A percentile compares a stretch with the other conserved stretches of the same genome.
phyloP scores from a whole-genome alignment of 2,888 invertebrate genomes.

The Andrena bucephala region DNA sequence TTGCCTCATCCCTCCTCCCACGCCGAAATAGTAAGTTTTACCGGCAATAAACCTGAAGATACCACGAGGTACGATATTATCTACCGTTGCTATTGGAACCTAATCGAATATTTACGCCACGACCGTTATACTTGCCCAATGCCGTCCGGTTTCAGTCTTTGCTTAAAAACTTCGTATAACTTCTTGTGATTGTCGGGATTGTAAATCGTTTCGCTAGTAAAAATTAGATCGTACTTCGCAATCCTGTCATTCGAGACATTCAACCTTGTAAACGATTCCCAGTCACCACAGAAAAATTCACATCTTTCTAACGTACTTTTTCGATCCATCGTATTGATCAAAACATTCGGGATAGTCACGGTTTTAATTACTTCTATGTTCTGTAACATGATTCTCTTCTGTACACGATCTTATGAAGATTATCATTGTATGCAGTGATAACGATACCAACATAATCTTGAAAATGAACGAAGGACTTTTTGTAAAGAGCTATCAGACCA shows the following conservation, averaged over 20 bases:
- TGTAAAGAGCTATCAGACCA: slow-evolving; percentile 91
- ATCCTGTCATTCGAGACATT: slow-evolving; percentile 82
- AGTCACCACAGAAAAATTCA: slow-evolving; percentile 90
- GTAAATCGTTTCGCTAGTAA: slow-evolving; percentile 97
- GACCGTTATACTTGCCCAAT: slow-evolving; percentile 54
- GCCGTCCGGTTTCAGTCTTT: slow-evolving; percentile 85
- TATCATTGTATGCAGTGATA: neutral
- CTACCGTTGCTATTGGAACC: slow-evolving; percentile 10
- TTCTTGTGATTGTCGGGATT: slow-evolving; percentile 92
- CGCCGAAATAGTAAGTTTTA: slow-evolving; percentile 97
- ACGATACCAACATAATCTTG: slow-evolving; percentile 95
- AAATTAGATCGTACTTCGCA: slow-evolving; percentile 92
- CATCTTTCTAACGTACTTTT: slow-evolving; percentile 82
- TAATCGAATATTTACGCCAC: neutral
- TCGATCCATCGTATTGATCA: slow-evolving; percentile 88
- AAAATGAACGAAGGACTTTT: slow-evolving; percentile 90
- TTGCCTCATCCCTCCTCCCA: slow-evolving; percentile 93
- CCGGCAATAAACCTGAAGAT: slow-evolving; percentile 90
- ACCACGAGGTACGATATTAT: slow-evolving; percentile 70
- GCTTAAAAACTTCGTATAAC: slow-evolving; percentile 89
- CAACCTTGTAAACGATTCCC: slow-evolving; percentile 87
- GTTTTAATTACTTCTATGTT: slow-evolving; percentile 93
- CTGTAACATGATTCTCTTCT: slow-evolving; percentile 86
- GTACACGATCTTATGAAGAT: neutral
- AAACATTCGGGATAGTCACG: slow-evolving; percentile 93